phyloP scores from a whole-genome alignment of 2,113 vertebrate genomes.

The Dipodomys spectabilis region DNA sequence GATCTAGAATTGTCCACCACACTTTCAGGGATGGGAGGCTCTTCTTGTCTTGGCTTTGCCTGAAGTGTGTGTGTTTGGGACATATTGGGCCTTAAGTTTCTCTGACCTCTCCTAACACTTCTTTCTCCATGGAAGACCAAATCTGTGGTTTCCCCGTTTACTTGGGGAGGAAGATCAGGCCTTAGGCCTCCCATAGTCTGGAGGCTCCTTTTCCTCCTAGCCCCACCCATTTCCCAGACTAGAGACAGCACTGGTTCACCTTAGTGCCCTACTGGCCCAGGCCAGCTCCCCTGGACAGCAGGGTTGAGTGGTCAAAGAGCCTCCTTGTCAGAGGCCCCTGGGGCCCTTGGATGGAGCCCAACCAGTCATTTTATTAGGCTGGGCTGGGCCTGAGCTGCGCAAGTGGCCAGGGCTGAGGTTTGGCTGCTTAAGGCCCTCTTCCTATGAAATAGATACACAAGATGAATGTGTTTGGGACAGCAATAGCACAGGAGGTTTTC shows the following conservation, averaged over 20 bases:
- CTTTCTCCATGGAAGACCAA: not conserved
- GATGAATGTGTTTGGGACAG: constrained; percentile 29
- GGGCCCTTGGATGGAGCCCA: constrained; percentile 73
- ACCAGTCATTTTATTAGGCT: constrained; percentile 67
- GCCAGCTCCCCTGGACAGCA: not conserved
- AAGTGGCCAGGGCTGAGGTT: constrained; percentile 45
- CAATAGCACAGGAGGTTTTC: not conserved
- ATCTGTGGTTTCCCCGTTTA: not conserved
- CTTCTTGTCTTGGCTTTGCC: not conserved
- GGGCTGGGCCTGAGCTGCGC: constrained; percentile 55
- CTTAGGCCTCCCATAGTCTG: not conserved
- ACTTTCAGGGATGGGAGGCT: not conserved
- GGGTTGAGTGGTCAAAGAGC: not conserved
- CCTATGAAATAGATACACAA: constrained; percentile 44
- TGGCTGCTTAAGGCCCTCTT: constrained; percentile 37
- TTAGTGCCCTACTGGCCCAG: not conserved
- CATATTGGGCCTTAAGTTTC: not conserved
- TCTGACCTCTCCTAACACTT: not conserved
- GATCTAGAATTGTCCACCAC: not conserved
- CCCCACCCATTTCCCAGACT: not conserved
- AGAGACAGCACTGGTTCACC: not conserved
- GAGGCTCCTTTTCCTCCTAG: not conserved
- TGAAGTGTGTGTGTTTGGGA: not conserved
- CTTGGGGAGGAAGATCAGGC: not conserved
- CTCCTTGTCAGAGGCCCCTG: not conserved